Evolutionary conservation across 30 jellyfish, hydroid and myxozoan genomes (phyloP).

Genomic region (Hydractinia symbiolongicarpus): DNA sequence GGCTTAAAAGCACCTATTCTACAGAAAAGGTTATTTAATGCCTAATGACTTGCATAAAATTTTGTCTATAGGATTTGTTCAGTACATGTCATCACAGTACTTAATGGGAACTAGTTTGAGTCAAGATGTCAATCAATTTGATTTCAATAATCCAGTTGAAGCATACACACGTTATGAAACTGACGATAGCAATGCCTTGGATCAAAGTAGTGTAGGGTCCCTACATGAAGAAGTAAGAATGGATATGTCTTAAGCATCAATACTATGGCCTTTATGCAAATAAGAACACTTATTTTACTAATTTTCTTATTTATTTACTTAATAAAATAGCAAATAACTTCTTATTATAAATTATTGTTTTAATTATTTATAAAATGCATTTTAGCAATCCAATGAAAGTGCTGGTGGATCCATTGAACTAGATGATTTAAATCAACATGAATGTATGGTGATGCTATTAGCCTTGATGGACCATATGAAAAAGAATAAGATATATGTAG

Average conservation of each 20-base stretch:
- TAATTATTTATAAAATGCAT: background rate
- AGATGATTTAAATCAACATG: slow-evolving; percentile 75
- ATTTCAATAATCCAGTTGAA: slow-evolving; percentile 71
- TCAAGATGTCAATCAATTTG: slow-evolving; percentile 80
- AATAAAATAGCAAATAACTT: background rate
- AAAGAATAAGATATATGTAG: slow-evolving; percentile 41
- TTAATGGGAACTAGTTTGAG: slow-evolving; percentile 88
- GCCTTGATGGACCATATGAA: slow-evolving; percentile 75
- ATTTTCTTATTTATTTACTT: background rate
- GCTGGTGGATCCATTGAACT: slow-evolving; percentile 35
- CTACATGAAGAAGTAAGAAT: background rate
- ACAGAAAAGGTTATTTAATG: too few species aligned
- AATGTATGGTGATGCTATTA: slow-evolving; percentile 53
- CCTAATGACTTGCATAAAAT: background rate
- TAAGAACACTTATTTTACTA: background rate
- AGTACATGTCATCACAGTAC: slow-evolving; percentile 73
- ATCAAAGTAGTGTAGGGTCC: too few species aligned
- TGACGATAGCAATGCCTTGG: too few species aligned
- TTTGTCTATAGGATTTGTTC: slow-evolving; percentile 1
- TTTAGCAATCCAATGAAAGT: background rate
- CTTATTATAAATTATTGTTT: background rate
- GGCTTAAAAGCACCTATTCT: too few species aligned
- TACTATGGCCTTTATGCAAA: background rate
- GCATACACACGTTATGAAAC: slow-evolving; percentile 31
- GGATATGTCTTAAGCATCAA: background rate